These are phyloP conservation scores for Rhopilema esculentum DNA, from an alignment of 30 jellyfish, hydroid and myxozoan genomes.

Conservation along the genomic window DNA sequence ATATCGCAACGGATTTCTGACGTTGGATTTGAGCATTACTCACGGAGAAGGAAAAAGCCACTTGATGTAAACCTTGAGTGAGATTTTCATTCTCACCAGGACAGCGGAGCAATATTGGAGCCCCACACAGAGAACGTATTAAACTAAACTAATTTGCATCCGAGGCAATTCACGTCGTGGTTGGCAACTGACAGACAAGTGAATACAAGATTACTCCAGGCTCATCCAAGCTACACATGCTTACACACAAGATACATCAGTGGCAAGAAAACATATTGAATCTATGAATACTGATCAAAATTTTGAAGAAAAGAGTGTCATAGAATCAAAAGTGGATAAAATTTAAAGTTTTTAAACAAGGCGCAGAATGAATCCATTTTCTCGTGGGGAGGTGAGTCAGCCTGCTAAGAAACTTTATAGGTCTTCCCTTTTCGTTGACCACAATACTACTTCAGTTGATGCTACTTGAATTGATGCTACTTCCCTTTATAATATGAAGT, in stretches of 20 bases:
- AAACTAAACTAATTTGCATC: not conserved
- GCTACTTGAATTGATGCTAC: too few relatives aligned
- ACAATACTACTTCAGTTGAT: not conserved
- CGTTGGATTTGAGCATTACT: too few relatives aligned
- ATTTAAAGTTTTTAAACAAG: too few relatives aligned
- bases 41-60: not conserved
- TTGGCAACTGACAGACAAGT: conserved; percentile 38
- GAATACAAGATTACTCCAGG: conserved; percentile 13
- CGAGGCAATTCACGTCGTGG: not conserved
- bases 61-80: too few relatives aligned
- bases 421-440: too few relatives aligned
- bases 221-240: not conserved
- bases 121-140: not conserved
- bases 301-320: not conserved
- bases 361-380: conserved; percentile 34
- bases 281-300: not conserved
- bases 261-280: not conserved
- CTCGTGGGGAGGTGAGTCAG: conserved; percentile 56
- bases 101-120: not conserved
- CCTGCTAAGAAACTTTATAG: not conserved
- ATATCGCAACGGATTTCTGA: too few relatives aligned
- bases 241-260: not conserved
- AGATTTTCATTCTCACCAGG: not conserved
- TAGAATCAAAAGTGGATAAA: not conserved
- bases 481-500: too few relatives aligned